These are phyloP conservation scores for Melieria omissa DNA, from an alignment of 2,888 invertebrate genomes.

Conservation along the genomic window DNA sequence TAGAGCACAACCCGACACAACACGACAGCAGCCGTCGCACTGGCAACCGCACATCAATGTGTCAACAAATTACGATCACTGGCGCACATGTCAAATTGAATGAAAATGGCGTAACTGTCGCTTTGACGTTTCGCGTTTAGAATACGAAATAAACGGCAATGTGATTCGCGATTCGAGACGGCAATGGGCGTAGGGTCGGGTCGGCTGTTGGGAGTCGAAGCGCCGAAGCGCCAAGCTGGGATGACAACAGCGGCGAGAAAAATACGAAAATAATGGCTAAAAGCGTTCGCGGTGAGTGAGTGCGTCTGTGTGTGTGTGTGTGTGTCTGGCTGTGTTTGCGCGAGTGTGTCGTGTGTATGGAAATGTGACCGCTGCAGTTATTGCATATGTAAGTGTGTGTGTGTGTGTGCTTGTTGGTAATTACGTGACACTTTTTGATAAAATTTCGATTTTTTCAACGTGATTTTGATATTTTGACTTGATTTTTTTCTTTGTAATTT, in stretches of 20 bases:
- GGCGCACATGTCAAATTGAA: constrained; percentile 39
- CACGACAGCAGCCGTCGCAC: neutral
- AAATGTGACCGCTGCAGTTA: neutral
- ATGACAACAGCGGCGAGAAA: neutral
- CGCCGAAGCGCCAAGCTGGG: neutral
- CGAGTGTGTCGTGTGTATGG: no score
- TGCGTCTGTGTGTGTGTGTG: no score
- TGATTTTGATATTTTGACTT: constrained; percentile 44
- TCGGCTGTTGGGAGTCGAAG: neutral
- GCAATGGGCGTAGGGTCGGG: no score
- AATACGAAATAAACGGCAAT: constrained; percentile 39
- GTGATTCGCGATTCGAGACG: neutral
- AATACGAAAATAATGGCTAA: neutral
- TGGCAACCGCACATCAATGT: neutral
- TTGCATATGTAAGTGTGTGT: neutral
- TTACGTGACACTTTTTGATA: constrained; percentile 56
- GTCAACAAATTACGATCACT: constrained; percentile 22
- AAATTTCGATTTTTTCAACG: constrained; percentile 52
- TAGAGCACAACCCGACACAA: neutral
- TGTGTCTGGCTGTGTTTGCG: no score
- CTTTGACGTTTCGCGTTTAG: constrained; percentile 58
- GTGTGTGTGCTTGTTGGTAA: constrained; percentile 23
- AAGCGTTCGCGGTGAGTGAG: neutral
- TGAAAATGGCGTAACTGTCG: constrained; percentile 56
- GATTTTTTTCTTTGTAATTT: no score